A percentile compares a stretch with the other conserved stretches of the same genome.
Conservation (phyloP, 2,888 invertebrate genomes). For the Melinaea menophilus region DNA sequence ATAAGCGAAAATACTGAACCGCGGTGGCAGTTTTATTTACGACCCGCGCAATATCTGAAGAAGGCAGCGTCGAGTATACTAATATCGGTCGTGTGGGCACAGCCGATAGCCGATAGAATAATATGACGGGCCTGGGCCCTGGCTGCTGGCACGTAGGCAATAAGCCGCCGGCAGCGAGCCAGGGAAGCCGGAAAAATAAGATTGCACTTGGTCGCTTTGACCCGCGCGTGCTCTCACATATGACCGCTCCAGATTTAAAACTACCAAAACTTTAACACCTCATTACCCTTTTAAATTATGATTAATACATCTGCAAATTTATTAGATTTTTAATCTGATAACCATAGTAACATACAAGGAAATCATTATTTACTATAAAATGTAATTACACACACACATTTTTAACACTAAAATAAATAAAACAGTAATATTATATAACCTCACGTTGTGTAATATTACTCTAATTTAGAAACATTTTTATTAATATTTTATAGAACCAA, state of each 20-base stretch:
- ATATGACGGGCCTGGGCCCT: constrained; percentile 70
- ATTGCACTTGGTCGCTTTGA: constrained; percentile 59
- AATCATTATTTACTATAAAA: too few relatives aligned
- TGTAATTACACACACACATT: too few relatives aligned
- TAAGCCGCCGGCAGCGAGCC: constrained; percentile 71
- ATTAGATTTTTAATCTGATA: too few relatives aligned
- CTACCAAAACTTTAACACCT: not conserved
- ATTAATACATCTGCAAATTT: too few relatives aligned
- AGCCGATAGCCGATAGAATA: constrained; percentile 75
- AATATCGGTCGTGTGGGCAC: constrained; percentile 70
- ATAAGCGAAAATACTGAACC: constrained; percentile 46
- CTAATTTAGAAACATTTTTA: not conserved
- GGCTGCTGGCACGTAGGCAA: constrained; percentile 74
- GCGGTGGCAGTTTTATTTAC: constrained; percentile 68
- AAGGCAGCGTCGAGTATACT: constrained; percentile 67
- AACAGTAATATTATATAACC: too few relatives aligned
- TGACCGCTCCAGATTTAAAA: constrained; percentile 8
- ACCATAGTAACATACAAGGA: too few relatives aligned
- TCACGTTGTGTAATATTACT: too few relatives aligned
- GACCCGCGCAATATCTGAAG: constrained; percentile 69
- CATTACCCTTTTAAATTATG: too few relatives aligned
- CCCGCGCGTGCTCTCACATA: constrained; percentile 56
- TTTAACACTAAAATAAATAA: too few relatives aligned
- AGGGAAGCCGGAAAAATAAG: constrained; percentile 70
- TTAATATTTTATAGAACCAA: constrained; percentile 7